Conservation (phyloP, 2,797 vertebrate species). For the Pygocentrus nattereri region DNA sequence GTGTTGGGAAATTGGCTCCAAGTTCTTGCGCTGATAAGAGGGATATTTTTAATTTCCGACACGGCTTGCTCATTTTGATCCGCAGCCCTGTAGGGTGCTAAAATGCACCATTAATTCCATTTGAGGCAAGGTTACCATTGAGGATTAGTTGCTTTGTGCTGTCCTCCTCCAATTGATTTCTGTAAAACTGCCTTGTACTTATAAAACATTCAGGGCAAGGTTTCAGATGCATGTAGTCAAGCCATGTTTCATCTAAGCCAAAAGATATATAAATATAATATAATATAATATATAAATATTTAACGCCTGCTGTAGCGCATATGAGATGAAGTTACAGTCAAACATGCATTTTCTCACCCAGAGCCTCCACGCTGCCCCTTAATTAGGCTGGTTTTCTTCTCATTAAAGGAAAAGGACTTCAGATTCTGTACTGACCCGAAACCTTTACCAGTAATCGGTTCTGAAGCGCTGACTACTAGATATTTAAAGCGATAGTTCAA, state of each 20-base stretch:
- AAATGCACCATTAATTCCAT: conserved; percentile 73
- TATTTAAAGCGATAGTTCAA: background rate
- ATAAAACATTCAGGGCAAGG: conserved; percentile 58
- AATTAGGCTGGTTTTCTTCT: background rate
- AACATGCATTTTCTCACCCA: background rate
- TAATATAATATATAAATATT: conserved; percentile 73
- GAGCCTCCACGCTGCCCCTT: background rate
- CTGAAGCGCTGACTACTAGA: background rate
- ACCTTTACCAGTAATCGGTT: background rate
- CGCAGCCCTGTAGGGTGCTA: conserved; percentile 61
- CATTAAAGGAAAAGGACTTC: background rate
- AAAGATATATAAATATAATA: too few relatives aligned
- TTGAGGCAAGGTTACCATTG: conserved; percentile 64
- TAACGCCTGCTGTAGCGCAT: conserved; percentile 60
- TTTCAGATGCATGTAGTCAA: conserved; percentile 29
- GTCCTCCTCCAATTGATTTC: conserved; percentile 60
- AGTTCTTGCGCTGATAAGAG: conserved; percentile 54
- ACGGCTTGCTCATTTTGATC: conserved; percentile 70
- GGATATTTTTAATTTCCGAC: conserved; percentile 61
- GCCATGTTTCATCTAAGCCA: conserved; percentile 44
- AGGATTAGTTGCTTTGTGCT: conserved; percentile 61
- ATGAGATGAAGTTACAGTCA: conserved; percentile 60
- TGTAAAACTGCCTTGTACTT: conserved; percentile 57
- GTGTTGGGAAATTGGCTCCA: conserved; percentile 74
- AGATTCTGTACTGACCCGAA: background rate